phyloP scores from a whole-genome alignment of 2,888 invertebrate genomes.

The Acanthosoma haemorrhoidale region DNA sequence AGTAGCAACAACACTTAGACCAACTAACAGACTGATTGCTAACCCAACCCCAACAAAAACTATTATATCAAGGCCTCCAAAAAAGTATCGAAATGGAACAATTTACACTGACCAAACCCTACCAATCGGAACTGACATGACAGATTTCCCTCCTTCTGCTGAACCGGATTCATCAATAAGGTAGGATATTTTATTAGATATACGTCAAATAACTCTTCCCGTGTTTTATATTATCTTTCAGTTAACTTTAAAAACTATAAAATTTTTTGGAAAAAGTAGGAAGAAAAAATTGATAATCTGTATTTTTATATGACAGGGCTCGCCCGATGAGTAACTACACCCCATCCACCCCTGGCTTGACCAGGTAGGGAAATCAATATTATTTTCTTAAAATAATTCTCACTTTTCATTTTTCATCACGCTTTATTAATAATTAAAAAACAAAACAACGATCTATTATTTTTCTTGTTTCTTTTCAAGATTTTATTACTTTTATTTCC shows the following conservation, averaged over 20 bases:
- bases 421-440: constrained; percentile 28
- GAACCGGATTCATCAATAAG: constrained; percentile 25
- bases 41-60: background rate
- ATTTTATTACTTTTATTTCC: constrained; percentile 3
- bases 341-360: constrained; percentile 43
- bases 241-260: background rate
- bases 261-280: background rate
- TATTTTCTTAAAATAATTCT: constrained; percentile 24
- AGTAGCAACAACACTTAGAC: constrained; percentile 17
- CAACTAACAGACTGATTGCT: background rate
- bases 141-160: constrained; percentile 9
- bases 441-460: constrained; percentile 18
- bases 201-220: constrained; percentile 11
- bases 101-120: constrained; percentile 20
- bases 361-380: constrained; percentile 42
- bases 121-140: constrained; percentile 15
- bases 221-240: constrained; percentile 12
- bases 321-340: constrained; percentile 42
- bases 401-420: constrained; percentile 29
- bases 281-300: constrained; percentile 22
- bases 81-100: constrained; percentile 20
- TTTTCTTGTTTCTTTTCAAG: constrained; percentile 11
- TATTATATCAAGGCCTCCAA: constrained; percentile 16
- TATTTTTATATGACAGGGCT: constrained; percentile 42
- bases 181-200: constrained; percentile 21